Evolutionary conservation across 2,888 invertebrate species (phyloP), one percentile per base, ranked within the genome.

Genomic region (Rhaphigaster nebulosa): DNA sequence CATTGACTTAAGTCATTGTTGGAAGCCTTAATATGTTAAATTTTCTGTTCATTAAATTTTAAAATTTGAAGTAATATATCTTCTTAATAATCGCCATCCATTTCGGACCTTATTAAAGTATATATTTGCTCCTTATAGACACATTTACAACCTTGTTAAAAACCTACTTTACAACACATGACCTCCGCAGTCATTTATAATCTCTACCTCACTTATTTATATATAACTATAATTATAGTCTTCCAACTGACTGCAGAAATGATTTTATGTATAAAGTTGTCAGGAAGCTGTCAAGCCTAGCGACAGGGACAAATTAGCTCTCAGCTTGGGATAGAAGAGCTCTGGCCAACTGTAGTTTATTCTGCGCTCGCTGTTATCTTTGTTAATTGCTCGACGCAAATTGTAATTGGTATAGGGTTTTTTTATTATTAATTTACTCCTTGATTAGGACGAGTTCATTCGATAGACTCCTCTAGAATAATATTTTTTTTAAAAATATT

Each of bases 271-370:
- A 76, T 76, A 76, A 76, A 76, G 70, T 76, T 76, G 70, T 76
- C 70, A 84, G 84, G n/a, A 15, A 50, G 84, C 84, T 84, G 84
- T 84, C 84, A 50, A 18, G 1, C 13, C n/a, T n/a, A 50, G 45
- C 26, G 84, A 50, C 84, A n/a, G 41, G n/a, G 45, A 84, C 84
- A 84, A 84, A 84, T 84, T 84, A 50, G n/a, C 45, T n/a, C 84
- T 45, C 38, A 23, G 45, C 38, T 38, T 8, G 8, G 5, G 70
- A 20, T 5, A 8, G 20, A 15, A 38, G 70, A 34, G 34, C 70
- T n/a, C n/a, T 76, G 34, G 34, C 70, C 70, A 76, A 76, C 70
- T 76, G 8, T 20, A 38, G 70, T 76, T 38, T 76, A 76, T 76
- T 65, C 15, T 29, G 2, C 29, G 5, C 34, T 34, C 8, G 1